Evolutionary conservation across 1,140 invertebrate species (phyloP), one percentile per base, ranked within the genome.

Genomic region (Lordiphosa stackelbergi): DNA sequence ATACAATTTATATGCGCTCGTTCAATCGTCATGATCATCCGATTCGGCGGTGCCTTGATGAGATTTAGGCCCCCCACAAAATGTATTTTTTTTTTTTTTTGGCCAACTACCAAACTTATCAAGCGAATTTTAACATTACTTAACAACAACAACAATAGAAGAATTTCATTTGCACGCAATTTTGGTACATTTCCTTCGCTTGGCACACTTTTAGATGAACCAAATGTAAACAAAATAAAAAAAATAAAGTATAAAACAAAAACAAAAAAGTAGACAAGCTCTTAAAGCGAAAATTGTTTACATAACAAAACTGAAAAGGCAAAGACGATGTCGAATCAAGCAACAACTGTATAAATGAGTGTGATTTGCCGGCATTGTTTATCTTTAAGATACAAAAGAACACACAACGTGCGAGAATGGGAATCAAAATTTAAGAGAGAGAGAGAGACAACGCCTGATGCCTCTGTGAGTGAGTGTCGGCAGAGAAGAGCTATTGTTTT

Each of bases 341-440:
- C 31, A 24, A 19, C 43, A 47, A 54, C 22, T 28, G 46, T 40
- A 42, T 11, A 12, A 31, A 9, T 37, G 37, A 9, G 41, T 22
- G 49, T 75, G 77, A 72, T 81, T 58, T 83, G 77, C 77, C 78
- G 77, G 77, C 78, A 84, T 83, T 83, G 77, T 83, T 83, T 83
- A 83, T 83, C 77, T 84, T 83, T 42, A 84, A 73, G 77, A 81
- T 69, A 81, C 72, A 75, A 75, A 83, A 24, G 51, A 66, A 66
- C 79, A 84, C 19, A 3, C 74, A 84, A 83, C 73, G 72, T 83
- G 78, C 69, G 73, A 46, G 31, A 46, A 37, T 35, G 24, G 53
- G n/a, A n/a, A n/a, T n/a, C n/a, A n/a, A n/a, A n/a, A 72, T 57
- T 54, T 45, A 66, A 46, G 62, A 55, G 40, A 47, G 19, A 62